phyloP scores from a whole-genome alignment of 2,888 invertebrate species.

The Elysia crispata region DNA sequence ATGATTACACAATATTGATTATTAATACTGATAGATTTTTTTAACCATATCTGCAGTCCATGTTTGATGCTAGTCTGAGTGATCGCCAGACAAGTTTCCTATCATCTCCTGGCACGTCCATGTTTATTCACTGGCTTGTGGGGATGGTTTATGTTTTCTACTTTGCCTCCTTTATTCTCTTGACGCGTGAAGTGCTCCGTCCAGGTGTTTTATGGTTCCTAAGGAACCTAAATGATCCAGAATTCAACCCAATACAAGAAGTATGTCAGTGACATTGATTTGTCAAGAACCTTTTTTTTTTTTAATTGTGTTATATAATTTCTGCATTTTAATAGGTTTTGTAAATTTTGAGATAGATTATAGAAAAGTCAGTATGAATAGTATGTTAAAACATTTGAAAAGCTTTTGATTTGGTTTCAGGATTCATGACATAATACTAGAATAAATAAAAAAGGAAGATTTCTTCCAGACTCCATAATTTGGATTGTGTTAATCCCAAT shows the following conservation, averaged over 20 bases:
- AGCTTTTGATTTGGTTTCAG: too few species aligned
- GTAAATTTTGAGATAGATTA: too few species aligned
- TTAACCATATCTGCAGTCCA: constrained; percentile 63
- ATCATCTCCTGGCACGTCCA: constrained; percentile 95
- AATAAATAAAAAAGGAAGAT: too few species aligned
- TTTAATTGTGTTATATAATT: too few species aligned
- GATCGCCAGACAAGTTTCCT: constrained; percentile 90
- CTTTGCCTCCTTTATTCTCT: constrained; percentile 93
- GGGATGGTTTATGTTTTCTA: constrained; percentile 99
- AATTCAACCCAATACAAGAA: constrained; percentile 98
- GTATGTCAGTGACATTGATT: constrained; percentile 64
- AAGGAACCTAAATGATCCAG: constrained; percentile 98
- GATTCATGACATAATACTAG: too few species aligned
- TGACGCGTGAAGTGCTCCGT: constrained; percentile 93
- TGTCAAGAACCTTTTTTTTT: neutral
- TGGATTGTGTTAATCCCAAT: too few species aligned
- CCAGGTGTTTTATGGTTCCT: constrained; percentile 99
- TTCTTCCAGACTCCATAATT: too few species aligned
- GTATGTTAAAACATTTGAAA: too few species aligned
- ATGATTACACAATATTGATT: neutral
- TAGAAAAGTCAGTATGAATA: too few species aligned
- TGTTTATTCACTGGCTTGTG: constrained; percentile 99
- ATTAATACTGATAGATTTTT: too few species aligned
- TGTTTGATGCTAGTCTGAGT: constrained; percentile 77
- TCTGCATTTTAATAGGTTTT: too few species aligned